A percentile compares a stretch with the other conserved stretches of the same genome.
Evolutionary conservation across 2,113 vertebrate genomes (phyloP).

Genomic region (Oncorhynchus kisutch): DNA sequence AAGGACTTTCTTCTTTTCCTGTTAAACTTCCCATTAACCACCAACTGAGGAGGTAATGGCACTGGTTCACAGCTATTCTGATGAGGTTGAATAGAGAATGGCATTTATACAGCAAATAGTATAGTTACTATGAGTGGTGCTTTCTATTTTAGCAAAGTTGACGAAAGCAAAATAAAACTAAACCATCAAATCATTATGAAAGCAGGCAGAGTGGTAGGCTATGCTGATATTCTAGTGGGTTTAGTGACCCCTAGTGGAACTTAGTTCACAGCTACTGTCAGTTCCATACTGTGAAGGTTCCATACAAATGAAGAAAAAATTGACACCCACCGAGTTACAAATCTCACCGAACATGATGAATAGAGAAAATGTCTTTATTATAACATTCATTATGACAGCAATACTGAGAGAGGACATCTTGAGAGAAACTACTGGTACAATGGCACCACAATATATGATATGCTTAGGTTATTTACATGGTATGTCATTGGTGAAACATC

Average conservation of each 20-base stretch:
- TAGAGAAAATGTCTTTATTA: conserved; percentile 51
- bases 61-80: not conserved
- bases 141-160: not conserved
- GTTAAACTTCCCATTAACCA: conserved; percentile 1
- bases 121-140: not conserved
- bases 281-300: not conserved
- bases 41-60: not conserved
- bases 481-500: conserved; percentile 22
- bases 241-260: conserved; percentile 45
- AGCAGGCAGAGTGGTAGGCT: not conserved
- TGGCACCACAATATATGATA: conserved; percentile 1
- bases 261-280: not conserved
- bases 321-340: no score
- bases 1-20: not conserved
- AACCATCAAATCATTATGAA: not conserved
- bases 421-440: conserved; percentile 21
- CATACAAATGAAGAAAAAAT: no score
- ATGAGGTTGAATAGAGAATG: conserved; percentile 1
- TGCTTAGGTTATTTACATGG: conserved; percentile 47
- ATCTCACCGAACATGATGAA: conserved; percentile 3
- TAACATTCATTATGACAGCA: conserved; percentile 38
- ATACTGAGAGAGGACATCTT: conserved; percentile 45
- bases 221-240: not conserved
- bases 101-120: not conserved
- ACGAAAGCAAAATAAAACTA: not conserved